These are phyloP conservation scores for Vespertilio murinus DNA, from an alignment of 2,797 vertebrate species.

Conservation along the genomic window DNA sequence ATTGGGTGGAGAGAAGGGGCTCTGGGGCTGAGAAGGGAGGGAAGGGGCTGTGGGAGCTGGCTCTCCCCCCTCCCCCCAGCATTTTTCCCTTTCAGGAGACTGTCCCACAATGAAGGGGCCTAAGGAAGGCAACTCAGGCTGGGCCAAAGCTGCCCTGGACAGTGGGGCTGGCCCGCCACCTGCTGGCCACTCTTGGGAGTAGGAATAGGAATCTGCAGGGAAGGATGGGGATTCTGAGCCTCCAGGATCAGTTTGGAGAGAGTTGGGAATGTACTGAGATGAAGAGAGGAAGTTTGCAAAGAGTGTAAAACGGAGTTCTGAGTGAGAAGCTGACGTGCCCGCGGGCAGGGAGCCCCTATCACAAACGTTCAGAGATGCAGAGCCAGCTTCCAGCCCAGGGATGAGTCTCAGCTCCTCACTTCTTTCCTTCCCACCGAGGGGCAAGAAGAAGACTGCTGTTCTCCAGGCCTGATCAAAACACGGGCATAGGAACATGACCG, in stretches of 20 bases:
- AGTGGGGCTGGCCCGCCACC: conserved; percentile 79
- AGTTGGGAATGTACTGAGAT: not conserved
- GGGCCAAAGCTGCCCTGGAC: not conserved
- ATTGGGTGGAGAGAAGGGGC: not conserved
- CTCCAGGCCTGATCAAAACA: not conserved
- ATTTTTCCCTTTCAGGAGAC: conserved; percentile 10
- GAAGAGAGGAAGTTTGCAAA: not conserved
- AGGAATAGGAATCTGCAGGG: not conserved
- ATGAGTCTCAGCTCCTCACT: not conserved
- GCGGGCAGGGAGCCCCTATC: not conserved
- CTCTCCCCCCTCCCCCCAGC: not conserved
- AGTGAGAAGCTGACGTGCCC: not conserved
- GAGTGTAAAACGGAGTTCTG: not conserved
- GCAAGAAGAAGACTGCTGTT: not conserved
- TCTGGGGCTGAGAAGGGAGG: not conserved
- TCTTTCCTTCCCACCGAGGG: not conserved
- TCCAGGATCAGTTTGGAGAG: not conserved
- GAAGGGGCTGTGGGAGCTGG: conserved; percentile 13
- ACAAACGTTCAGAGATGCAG: not conserved
- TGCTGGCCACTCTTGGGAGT: conserved; percentile 66
- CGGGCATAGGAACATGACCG: not conserved
- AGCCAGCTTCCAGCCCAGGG: not conserved
- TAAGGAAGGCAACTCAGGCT: not conserved
- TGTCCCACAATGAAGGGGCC: conserved; percentile 8
- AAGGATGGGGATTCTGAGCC: not conserved